Evolutionary conservation across 2,797 vertebrate genomes (phyloP).

Genomic region (Protonibea diacanthus): DNA sequence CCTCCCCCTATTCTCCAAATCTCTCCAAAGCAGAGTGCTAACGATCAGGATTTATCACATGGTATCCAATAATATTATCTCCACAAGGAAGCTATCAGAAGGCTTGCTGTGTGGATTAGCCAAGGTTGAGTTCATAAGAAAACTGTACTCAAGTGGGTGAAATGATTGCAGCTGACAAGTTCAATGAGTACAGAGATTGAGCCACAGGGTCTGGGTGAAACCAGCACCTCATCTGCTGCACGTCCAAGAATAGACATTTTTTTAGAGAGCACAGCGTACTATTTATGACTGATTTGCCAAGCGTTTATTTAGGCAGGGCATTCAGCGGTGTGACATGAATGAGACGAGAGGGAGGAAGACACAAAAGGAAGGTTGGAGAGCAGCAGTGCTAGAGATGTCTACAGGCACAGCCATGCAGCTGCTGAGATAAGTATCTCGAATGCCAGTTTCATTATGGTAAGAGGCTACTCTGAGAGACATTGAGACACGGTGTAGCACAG

Average conservation of each 20-base stretch:
- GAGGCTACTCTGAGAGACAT: slow-evolving; percentile 38
- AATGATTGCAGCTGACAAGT: slow-evolving; percentile 64
- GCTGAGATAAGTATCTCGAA: slow-evolving; percentile 51
- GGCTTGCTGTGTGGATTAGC: slow-evolving; percentile 64
- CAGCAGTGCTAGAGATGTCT: slow-evolving; percentile 25
- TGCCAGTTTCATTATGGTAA: slow-evolving; percentile 61
- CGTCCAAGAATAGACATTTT: slow-evolving; percentile 58
- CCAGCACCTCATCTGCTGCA: slow-evolving; percentile 44
- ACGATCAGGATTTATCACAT: slow-evolving; percentile 69
- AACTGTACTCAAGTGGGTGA: slow-evolving; percentile 62
- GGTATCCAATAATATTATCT: slow-evolving; percentile 65
- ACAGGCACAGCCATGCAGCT: slow-evolving; percentile 51
- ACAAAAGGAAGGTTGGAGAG: slow-evolving; percentile 57
- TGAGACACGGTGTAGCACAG: slow-evolving; percentile 9
- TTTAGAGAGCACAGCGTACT: slow-evolving; percentile 40
- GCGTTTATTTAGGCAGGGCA: slow-evolving; percentile 57
- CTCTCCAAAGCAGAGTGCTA: slow-evolving; percentile 60
- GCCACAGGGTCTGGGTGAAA: slow-evolving; percentile 50
- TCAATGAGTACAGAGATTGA: slow-evolving; percentile 49
- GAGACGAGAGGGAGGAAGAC: slow-evolving; percentile 44
- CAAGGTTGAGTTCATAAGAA: slow-evolving; percentile 68
- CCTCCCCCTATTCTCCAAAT: slow-evolving; percentile 38
- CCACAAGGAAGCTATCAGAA: slow-evolving; percentile 56
- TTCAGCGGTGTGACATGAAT: slow-evolving; percentile 51
- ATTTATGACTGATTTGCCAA: slow-evolving; percentile 56